These are phyloP conservation scores for Anoncus sp. DNA, from an alignment of 2,888 invertebrate genomes.

Conservation along the genomic window DNA sequence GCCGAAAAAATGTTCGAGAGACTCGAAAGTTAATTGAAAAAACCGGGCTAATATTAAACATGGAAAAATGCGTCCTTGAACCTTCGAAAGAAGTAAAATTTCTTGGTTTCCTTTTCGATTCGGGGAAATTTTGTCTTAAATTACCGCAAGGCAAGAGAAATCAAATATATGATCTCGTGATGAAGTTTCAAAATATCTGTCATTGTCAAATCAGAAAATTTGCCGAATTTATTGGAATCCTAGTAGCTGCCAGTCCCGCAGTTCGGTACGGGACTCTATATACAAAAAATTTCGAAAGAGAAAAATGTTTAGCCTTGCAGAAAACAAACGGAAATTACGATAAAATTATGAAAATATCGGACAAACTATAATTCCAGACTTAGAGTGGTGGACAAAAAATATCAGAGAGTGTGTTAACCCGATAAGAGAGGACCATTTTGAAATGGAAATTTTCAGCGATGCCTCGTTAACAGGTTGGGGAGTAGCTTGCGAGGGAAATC, in stretches of 20 bases:
- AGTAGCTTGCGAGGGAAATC: slow-evolving; percentile 37
- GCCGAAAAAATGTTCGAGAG: slow-evolving; percentile 6
- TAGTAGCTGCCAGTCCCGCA: slow-evolving; percentile 29
- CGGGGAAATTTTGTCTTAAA: slow-evolving; percentile 13
- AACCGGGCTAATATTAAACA: background rate
- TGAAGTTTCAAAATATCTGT: slow-evolving; percentile 11
- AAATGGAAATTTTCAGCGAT: slow-evolving; percentile 59
- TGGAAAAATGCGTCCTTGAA: slow-evolving; percentile 6
- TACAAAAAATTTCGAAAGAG: slow-evolving; percentile 33
- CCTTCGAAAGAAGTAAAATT: slow-evolving; percentile 19
- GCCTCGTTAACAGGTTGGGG: slow-evolving; percentile 66
- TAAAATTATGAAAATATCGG: slow-evolving; percentile 40
- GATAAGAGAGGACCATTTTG: slow-evolving; percentile 16
- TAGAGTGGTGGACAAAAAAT: slow-evolving; percentile 59
- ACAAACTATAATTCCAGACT: slow-evolving; percentile 20
- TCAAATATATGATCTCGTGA: slow-evolving; percentile 28
- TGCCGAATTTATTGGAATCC: slow-evolving; percentile 24
- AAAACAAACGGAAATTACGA: slow-evolving; percentile 47
- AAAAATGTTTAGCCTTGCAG: slow-evolving; percentile 30
- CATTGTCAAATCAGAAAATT: slow-evolving; percentile 15
- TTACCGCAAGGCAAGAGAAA: slow-evolving; percentile 4
- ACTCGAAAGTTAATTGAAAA: slow-evolving; percentile 1
- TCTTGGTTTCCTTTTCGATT: slow-evolving; percentile 32
- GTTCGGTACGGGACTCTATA: slow-evolving; percentile 29
- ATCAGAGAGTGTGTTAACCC: slow-evolving; percentile 3